Percentiles rank a stretch among this genome's conserved stretches.
These are phyloP conservation scores for Eumaeus atala DNA, from an alignment of 1,140 invertebrate species.

Conservation along the genomic window DNA sequence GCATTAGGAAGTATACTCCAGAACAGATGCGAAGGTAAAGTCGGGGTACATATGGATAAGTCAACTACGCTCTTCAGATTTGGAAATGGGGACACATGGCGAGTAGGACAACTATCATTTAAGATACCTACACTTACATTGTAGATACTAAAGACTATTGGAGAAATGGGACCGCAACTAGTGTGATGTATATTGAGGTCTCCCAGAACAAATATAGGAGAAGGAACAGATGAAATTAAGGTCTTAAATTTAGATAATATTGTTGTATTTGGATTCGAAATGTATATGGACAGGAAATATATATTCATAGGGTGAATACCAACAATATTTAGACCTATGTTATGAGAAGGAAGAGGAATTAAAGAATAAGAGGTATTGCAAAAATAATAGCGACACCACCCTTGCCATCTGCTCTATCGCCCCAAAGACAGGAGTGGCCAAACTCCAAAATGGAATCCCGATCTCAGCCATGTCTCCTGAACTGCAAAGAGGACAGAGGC, in stretches of 20 bases:
- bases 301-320: not conserved
- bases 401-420: constrained; percentile 7
- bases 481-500: not conserved
- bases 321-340: not conserved
- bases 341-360: not conserved
- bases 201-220: constrained; percentile 6
- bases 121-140: not conserved
- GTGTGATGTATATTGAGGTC: constrained; percentile 14
- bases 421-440: constrained; percentile 2
- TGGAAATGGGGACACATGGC: not conserved
- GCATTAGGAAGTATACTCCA: constrained; percentile 3
- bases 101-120: not conserved
- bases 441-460: not conserved
- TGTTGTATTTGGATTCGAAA: not conserved
- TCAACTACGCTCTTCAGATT: not conserved
- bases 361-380: not conserved
- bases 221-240: not conserved
- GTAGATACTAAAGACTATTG: not conserved
- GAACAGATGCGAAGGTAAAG: not conserved
- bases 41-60: constrained; percentile 4
- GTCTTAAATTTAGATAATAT: not conserved
- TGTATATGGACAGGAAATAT: constrained; percentile 2
- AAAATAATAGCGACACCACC: constrained; percentile 8
- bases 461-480: constrained; percentile 6
- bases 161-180: constrained; percentile 3